A percentile compares a stretch with the other conserved stretches of the same genome.
Conservation (phyloP, 2,888 invertebrate species). For the Heliconius cydno region DNA sequence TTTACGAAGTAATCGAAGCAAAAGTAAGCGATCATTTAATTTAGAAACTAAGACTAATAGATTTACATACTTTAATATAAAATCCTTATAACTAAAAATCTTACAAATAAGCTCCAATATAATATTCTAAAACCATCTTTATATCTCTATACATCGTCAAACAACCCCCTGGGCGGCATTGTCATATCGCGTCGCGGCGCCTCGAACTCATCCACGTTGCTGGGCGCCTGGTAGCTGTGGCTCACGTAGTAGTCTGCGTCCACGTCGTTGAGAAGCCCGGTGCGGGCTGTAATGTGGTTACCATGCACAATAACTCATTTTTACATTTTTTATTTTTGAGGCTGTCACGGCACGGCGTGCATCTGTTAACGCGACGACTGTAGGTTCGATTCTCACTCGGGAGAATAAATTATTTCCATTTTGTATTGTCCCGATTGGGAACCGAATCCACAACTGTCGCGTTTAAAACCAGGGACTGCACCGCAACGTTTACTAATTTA, state of each 20-base stretch:
- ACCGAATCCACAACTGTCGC: neutral
- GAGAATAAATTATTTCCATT: neutral
- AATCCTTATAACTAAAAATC: neutral
- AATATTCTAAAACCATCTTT: neutral
- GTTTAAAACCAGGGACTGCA: neutral
- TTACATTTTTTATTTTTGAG: neutral
- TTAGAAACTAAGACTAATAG: neutral
- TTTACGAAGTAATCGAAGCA: neutral
- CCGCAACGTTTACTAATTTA: neutral
- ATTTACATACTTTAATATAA: neutral
- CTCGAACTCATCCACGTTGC: conserved; percentile 85
- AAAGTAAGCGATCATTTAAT: neutral
- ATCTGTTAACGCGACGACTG: neutral
- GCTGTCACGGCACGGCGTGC: neutral
- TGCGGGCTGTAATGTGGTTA: conserved; percentile 85
- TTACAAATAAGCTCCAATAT: conserved; percentile 5
- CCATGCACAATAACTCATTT: conserved; percentile 77
- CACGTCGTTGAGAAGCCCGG: conserved; percentile 90
- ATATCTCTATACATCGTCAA: conserved; percentile 88
- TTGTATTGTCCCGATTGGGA: neutral
- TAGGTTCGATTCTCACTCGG: neutral
- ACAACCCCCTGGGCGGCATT: conserved; percentile 89
- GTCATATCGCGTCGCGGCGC: conserved; percentile 83
- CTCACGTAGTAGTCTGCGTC: conserved; percentile 89
- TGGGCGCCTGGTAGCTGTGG: conserved; percentile 49